phyloP scores from a whole-genome alignment of 2,113 vertebrate species.

The Camelus dromedarius region DNA sequence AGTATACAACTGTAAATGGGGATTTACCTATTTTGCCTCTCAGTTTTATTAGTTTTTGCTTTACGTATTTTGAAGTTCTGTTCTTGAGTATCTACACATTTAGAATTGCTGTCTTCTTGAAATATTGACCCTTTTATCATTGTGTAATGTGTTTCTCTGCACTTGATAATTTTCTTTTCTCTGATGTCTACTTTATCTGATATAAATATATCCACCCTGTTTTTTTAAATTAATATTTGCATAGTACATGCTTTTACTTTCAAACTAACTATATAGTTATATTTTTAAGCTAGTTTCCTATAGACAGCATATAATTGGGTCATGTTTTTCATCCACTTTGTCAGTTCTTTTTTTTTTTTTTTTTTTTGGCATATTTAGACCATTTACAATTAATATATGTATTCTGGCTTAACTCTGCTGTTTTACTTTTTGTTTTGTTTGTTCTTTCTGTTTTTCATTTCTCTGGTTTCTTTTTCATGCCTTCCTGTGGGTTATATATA shows the following conservation, averaged over 20 bases:
- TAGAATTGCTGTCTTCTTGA: background rate
- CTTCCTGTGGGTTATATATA: background rate
- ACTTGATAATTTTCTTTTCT: background rate
- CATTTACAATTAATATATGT: background rate
- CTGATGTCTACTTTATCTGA: background rate
- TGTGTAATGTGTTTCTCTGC: background rate
- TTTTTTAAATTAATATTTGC: conserved; percentile 6
- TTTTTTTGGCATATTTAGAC: background rate
- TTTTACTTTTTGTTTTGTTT: background rate
- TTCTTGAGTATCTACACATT: background rate
- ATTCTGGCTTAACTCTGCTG: background rate
- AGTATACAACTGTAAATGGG: background rate
- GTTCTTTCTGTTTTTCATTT: conserved; percentile 17
- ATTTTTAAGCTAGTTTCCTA: background rate
- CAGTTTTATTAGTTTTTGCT: background rate
- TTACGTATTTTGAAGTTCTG: background rate
- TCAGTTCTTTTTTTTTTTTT: background rate
- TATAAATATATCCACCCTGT: background rate
- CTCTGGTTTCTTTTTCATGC: conserved; percentile 10
- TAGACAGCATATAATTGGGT: background rate
- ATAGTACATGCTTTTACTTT: background rate
- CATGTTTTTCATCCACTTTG: background rate
- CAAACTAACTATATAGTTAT: background rate
- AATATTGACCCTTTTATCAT: background rate
- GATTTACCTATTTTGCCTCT: background rate